Percentiles rank a stretch among this genome's conserved stretches.
Evolutionary conservation across 2,888 invertebrate species (phyloP).

Genomic region (Epistrophella euchroma): DNA sequence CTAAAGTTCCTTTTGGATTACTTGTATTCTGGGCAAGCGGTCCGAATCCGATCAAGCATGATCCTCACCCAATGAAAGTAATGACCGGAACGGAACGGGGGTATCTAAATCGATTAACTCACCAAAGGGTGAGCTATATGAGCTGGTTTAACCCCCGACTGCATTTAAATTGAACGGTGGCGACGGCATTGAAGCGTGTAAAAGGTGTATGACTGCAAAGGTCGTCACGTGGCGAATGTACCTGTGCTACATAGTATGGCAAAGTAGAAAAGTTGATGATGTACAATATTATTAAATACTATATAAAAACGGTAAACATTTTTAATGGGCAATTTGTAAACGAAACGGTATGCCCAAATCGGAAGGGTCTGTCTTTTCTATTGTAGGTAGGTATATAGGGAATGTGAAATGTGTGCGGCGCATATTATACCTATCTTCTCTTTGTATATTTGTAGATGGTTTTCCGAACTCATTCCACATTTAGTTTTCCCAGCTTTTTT

Average conservation of each 20-base stretch:
- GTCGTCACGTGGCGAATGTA: constrained; percentile 78
- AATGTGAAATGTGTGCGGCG: constrained; percentile 43
- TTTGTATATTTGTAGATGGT: constrained; percentile 60
- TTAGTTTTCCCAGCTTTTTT: constrained; percentile 56
- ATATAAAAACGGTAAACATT: constrained; percentile 77
- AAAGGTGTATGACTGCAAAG: constrained; percentile 78
- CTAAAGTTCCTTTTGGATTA: constrained; percentile 55
- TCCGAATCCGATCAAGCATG: constrained; percentile 71
- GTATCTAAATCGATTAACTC: constrained; percentile 73
- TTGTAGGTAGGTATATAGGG: constrained; percentile 12
- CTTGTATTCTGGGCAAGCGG: not conserved
- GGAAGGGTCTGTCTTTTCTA: constrained; percentile 47
- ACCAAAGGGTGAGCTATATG: constrained; percentile 49
- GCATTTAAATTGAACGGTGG: constrained; percentile 9
- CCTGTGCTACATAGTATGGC: constrained; percentile 45
- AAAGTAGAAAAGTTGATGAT: constrained; percentile 67
- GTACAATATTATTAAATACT: constrained; percentile 63
- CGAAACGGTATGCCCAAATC: constrained; percentile 70
- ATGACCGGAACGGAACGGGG: constrained; percentile 68
- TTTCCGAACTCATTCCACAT: constrained; percentile 55
- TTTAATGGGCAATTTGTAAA: constrained; percentile 81
- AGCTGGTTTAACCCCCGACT: constrained; percentile 12
- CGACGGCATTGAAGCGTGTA: constrained; percentile 77
- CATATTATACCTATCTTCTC: not conserved
- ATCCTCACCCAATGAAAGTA: constrained; percentile 70